These are phyloP conservation scores for Thysanoteuthis rhombus DNA, from an alignment of 2,888 invertebrate species.

Conservation along the genomic window DNA sequence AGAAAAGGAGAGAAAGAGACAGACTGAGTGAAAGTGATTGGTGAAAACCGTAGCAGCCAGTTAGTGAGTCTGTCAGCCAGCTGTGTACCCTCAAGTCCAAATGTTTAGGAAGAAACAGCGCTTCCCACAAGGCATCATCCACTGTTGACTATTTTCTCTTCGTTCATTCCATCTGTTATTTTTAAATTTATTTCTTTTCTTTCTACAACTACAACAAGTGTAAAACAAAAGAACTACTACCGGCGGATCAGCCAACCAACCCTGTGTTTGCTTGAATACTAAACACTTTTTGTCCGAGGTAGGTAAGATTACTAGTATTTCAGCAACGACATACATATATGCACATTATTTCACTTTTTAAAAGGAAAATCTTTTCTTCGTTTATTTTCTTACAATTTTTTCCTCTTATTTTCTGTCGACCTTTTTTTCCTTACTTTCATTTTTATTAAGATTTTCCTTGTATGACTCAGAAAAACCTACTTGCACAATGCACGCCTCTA, in stretches of 20 bases:
- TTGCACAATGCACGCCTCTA: no score
- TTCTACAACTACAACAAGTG: background rate
- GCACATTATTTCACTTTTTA: background rate
- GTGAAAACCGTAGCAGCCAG: background rate
- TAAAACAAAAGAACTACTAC: background rate
- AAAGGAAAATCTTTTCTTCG: no score
- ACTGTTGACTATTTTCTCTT: background rate
- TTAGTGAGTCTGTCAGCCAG: background rate
- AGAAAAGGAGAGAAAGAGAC: background rate
- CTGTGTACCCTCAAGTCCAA: background rate
- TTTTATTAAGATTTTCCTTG: no score
- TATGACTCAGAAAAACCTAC: no score
- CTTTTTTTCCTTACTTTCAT: no score
- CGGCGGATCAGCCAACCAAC: slow-evolving; percentile 1
- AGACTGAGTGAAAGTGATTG: background rate
- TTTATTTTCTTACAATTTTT: no score
- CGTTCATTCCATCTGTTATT: background rate
- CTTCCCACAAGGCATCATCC: background rate
- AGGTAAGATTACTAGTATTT: background rate
- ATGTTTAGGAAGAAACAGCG: slow-evolving; percentile 12
- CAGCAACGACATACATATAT: background rate
- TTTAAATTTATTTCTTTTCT: background rate
- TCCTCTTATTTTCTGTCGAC: no score
- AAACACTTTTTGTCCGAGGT: background rate
- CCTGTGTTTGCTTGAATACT: background rate